These are phyloP conservation scores for Archips crataeganus DNA, from an alignment of 2,888 invertebrate genomes.

Conservation along the genomic window DNA sequence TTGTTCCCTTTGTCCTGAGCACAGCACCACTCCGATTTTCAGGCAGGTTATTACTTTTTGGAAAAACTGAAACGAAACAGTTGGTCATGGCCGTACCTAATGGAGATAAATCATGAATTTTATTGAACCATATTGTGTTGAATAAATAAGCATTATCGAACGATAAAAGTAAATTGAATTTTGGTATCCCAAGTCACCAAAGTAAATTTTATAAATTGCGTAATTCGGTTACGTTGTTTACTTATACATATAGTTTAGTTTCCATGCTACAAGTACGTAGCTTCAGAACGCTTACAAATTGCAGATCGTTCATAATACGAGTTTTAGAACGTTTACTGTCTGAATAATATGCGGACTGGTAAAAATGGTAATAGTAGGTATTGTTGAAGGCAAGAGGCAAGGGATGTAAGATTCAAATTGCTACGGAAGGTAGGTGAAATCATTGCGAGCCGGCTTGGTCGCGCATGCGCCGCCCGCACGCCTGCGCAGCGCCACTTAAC, in stretches of 20 bases:
- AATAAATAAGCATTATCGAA: not conserved
- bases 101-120: constrained; percentile 1
- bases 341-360: constrained; percentile 6
- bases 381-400: constrained; percentile 17
- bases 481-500: constrained; percentile 79
- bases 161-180: not conserved
- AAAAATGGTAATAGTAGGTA: constrained; percentile 19
- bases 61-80: constrained; percentile 3
- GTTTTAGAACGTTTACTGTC: not conserved
- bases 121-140: not conserved
- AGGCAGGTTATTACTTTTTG: constrained; percentile 38
- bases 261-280: not conserved
- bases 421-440: constrained; percentile 75
- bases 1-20: constrained; percentile 67
- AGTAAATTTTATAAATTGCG: not conserved
- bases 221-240: not conserved
- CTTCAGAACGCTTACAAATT: not conserved
- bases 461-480: constrained; percentile 73
- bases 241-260: too few species aligned
- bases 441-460: constrained; percentile 68
- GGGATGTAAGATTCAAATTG: constrained; percentile 65
- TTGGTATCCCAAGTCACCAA: not conserved
- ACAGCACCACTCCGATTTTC: constrained; percentile 54
- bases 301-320: not conserved
- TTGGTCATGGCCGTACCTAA: not conserved